Evolutionary conservation across 2,113 vertebrate species (phyloP).

Genomic region (Xenopus laevis): DNA sequence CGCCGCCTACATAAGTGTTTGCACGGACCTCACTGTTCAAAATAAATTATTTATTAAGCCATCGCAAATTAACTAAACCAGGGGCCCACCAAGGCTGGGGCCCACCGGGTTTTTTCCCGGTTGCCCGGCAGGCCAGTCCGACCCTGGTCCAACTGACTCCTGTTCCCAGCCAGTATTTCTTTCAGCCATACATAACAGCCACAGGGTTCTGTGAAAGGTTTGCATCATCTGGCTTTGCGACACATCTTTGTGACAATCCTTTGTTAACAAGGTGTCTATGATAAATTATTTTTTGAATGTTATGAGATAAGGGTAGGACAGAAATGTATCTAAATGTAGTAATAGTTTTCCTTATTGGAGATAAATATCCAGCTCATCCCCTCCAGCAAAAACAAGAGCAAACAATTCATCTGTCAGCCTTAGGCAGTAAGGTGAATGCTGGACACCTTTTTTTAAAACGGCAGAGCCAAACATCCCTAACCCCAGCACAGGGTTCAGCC

Average conservation of each 20-base stretch:
- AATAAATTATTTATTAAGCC: too few relatives aligned
- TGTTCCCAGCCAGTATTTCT: too few relatives aligned
- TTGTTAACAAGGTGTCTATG: background rate
- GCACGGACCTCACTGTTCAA: too few relatives aligned
- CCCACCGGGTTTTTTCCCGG: too few relatives aligned
- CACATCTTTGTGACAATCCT: background rate
- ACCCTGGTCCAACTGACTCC: too few relatives aligned
- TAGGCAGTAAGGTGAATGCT: background rate
- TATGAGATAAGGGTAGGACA: background rate
- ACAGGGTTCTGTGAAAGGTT: too few relatives aligned
- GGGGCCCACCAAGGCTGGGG: too few relatives aligned
- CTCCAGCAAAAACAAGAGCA: constrained; percentile 9
- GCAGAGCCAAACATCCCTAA: constrained; percentile 8
- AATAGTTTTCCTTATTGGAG: constrained; percentile 1
- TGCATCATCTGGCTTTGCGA: too few relatives aligned
- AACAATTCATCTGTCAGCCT: constrained; percentile 19
- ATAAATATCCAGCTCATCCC: background rate
- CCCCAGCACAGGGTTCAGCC: background rate
- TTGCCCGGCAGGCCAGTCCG: too few relatives aligned
- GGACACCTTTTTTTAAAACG: background rate
- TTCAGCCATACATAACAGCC: too few relatives aligned
- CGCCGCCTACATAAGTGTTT: too few relatives aligned
- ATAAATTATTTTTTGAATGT: background rate
- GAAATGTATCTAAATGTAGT: background rate
- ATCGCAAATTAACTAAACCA: too few relatives aligned